These are phyloP conservation scores for Drosophila quinaria DNA, from an alignment of 2,888 invertebrate species.

Conservation along the genomic window DNA sequence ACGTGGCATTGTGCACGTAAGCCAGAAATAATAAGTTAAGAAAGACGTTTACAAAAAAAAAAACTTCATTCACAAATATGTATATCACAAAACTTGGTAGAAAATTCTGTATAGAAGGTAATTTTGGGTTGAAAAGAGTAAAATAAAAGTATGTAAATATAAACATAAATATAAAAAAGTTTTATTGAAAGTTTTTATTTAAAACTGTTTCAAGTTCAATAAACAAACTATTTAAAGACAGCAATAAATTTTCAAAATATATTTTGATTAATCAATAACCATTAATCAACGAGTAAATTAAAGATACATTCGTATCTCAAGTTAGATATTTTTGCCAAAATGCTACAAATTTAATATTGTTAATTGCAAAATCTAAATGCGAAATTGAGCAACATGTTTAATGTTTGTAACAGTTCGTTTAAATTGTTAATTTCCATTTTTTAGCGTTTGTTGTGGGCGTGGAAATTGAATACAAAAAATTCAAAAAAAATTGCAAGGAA, in stretches of 20 bases:
- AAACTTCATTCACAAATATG: not conserved
- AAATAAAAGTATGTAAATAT: too few relatives aligned
- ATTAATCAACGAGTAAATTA: too few relatives aligned
- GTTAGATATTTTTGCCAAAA: not conserved
- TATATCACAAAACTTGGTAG: not conserved
- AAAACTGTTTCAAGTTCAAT: too few relatives aligned
- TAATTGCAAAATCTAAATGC: not conserved
- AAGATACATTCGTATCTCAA: constrained; percentile 15
- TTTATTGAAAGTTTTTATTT: too few relatives aligned
- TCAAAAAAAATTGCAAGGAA: constrained; percentile 7
- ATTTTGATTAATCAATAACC: too few relatives aligned
- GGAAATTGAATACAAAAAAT: constrained; percentile 30
- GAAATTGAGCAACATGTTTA: constrained; percentile 24
- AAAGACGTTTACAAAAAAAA: not conserved
- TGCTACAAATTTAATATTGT: not conserved
- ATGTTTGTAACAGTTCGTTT: constrained; percentile 40
- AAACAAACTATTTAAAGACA: too few relatives aligned
- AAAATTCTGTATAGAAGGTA: too few relatives aligned
- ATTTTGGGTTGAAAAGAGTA: too few relatives aligned
- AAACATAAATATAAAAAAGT: too few relatives aligned
- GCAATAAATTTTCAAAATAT: too few relatives aligned
- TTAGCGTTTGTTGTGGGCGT: constrained; percentile 37
- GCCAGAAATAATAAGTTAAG: constrained; percentile 1
- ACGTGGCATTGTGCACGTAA: constrained; percentile 39
- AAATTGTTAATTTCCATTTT: constrained; percentile 12